These are phyloP conservation scores for Aphis gossypii DNA, from an alignment of 1,140 invertebrate genomes.

Conservation along the genomic window DNA sequence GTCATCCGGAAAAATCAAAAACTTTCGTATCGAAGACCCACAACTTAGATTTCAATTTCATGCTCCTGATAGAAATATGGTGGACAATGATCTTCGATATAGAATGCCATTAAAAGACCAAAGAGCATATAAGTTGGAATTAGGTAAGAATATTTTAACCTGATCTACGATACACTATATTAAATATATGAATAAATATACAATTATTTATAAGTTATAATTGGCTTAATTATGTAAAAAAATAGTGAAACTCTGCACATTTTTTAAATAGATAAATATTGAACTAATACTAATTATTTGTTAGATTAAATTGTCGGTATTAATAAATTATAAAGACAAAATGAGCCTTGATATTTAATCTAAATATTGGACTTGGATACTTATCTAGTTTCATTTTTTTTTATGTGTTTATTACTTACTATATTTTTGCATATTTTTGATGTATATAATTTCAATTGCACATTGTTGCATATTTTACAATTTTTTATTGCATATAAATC, in stretches of 20 bases:
- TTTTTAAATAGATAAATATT: background rate
- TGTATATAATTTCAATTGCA: no score
- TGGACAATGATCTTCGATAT: constrained; percentile 62
- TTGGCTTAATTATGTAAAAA: no score
- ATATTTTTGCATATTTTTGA: no score
- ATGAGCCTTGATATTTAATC: no score
- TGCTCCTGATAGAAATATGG: constrained; percentile 60
- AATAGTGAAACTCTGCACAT: background rate
- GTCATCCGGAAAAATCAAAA: constrained; percentile 59
- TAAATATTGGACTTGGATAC: background rate
- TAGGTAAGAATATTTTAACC: constrained; percentile 59
- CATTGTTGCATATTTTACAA: no score
- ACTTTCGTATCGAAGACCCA: constrained; percentile 59
- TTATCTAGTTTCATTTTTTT: background rate
- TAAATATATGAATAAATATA: no score
- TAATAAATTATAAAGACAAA: no score
- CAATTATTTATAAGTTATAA: no score
- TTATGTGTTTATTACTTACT: no score
- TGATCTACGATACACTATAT: background rate
- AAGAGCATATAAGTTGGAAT: constrained; percentile 60
- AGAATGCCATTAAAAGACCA: constrained; percentile 59
- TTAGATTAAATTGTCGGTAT: no score
- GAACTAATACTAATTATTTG: no score
- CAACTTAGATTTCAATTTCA: constrained; percentile 61
- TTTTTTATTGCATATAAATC: no score